Conservation (phyloP, 2,797 vertebrate species). For the Lateolabrax maculatus region DNA sequence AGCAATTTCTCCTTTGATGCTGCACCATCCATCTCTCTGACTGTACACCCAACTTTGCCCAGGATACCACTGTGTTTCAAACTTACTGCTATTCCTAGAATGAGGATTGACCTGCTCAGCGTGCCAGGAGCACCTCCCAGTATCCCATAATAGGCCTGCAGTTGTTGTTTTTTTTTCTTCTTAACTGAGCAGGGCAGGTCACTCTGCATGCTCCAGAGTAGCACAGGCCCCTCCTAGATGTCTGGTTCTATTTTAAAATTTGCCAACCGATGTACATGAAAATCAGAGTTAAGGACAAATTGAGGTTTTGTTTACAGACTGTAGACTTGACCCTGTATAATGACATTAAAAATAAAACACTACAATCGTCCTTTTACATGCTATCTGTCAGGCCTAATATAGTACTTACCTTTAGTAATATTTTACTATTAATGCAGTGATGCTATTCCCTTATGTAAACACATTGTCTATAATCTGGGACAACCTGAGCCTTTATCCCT, state of each 20-base stretch:
- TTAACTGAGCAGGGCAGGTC: slow-evolving; percentile 48
- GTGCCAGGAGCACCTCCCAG: slow-evolving; percentile 59
- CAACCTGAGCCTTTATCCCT: neutral
- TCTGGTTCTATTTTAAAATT: slow-evolving; percentile 68
- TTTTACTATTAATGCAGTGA: neutral
- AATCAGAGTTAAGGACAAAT: slow-evolving; percentile 39
- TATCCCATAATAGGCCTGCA: slow-evolving; percentile 61
- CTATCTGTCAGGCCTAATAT: neutral
- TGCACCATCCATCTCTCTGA: slow-evolving; percentile 4
- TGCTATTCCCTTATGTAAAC: neutral
- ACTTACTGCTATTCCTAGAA: slow-evolving; percentile 63
- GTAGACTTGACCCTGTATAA: neutral
- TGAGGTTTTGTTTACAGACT: slow-evolving; percentile 7
- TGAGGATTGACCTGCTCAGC: slow-evolving; percentile 70
- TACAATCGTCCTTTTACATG: neutral
- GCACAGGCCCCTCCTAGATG: slow-evolving; percentile 45
- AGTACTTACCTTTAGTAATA: neutral
- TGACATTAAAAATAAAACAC: neutral
- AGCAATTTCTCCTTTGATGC: neutral
- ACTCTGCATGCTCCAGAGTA: slow-evolving; percentile 37
- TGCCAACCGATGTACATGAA: slow-evolving; percentile 51
- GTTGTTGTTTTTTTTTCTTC: slow-evolving; percentile 51
- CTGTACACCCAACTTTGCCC: slow-evolving; percentile 11
- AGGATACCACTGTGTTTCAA: slow-evolving; percentile 41
- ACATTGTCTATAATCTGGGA: neutral